Conservation (phyloP, 2,797 vertebrate species). For the Bovichtus diacanthus region DNA sequence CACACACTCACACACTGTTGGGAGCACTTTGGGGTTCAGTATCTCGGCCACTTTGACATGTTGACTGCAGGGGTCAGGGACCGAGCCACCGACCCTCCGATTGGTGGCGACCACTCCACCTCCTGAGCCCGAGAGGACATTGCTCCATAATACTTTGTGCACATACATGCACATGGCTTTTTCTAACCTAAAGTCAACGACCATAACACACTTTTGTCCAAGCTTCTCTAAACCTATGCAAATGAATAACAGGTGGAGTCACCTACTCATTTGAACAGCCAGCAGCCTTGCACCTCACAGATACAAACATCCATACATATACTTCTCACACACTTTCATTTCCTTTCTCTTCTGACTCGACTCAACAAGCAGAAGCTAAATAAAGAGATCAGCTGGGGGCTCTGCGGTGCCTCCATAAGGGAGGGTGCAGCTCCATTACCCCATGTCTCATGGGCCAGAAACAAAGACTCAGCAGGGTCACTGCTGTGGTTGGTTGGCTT, state of each 20-base stretch:
- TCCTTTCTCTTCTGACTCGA: conserved; percentile 6
- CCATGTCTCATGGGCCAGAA: conserved; percentile 38
- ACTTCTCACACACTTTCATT: conserved; percentile 8
- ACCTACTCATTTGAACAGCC: conserved; percentile 70
- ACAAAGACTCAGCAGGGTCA: conserved; percentile 77
- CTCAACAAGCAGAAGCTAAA: conserved; percentile 33
- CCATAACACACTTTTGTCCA: conserved; percentile 26
- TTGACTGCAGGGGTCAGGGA: too few relatives aligned
- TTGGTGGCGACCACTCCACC: too few relatives aligned
- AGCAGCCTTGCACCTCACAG: conserved; percentile 1
- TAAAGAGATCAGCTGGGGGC: conserved; percentile 52
- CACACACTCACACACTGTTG: too few relatives aligned
- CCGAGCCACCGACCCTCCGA: too few relatives aligned
- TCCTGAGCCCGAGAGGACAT: too few relatives aligned
- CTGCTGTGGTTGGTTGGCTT: conserved; percentile 44
- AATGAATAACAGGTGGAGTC: conserved; percentile 72
- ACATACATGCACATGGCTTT: neutral
- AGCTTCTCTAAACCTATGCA: conserved; percentile 78
- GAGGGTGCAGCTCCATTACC: conserved; percentile 57
- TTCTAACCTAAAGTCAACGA: conserved; percentile 16
- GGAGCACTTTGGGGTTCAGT: too few relatives aligned
- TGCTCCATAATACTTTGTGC: neutral
- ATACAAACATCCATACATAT: conserved; percentile 20
- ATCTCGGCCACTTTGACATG: too few relatives aligned
- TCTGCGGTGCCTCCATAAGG: conserved; percentile 54